phyloP scores from a whole-genome alignment of 2,888 invertebrate species.

The Drosophila formosana region DNA sequence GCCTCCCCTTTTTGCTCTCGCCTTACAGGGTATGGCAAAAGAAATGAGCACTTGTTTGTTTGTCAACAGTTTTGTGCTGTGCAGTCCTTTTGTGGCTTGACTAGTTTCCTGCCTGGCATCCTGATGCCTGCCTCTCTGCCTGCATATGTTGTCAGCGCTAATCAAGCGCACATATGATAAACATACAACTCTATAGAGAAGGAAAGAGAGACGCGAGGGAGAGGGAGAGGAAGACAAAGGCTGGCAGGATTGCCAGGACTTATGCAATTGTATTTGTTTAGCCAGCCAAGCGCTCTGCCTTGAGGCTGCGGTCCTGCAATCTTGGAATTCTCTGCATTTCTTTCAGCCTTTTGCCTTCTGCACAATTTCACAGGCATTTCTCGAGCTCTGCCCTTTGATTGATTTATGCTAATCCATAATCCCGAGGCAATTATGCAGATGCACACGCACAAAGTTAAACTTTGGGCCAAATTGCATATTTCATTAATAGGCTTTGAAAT shows the following conservation, averaged over 20 bases:
- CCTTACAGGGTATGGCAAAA: conserved; percentile 35
- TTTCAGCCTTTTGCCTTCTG: conserved; percentile 50
- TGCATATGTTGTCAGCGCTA: conserved; percentile 81
- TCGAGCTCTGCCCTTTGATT: conserved; percentile 47
- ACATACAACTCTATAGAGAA: conserved; percentile 56
- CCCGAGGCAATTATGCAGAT: conserved; percentile 66
- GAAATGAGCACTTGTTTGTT: conserved; percentile 77
- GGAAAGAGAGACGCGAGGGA: background rate
- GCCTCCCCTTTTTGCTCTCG: background rate
- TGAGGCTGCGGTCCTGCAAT: conserved; percentile 24
- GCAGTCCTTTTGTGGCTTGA: conserved; percentile 72
- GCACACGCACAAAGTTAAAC: conserved; percentile 35
- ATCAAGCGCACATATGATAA: conserved; percentile 82
- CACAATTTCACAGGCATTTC: conserved; percentile 65
- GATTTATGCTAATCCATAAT: conserved; percentile 69
- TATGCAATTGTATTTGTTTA: conserved; percentile 77
- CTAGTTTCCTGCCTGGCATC: conserved; percentile 52
- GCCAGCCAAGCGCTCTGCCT: conserved; percentile 46
- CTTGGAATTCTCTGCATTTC: conserved; percentile 37
- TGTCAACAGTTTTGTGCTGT: conserved; percentile 69
- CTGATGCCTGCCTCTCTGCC: conserved; percentile 46
- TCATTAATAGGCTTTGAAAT: conserved; percentile 45
- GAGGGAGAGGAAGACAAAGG: conserved; percentile 33
- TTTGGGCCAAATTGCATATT: conserved; percentile 53
- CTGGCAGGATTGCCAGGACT: conserved; percentile 52